These are phyloP conservation scores for Drosophila tanythrix DNA, from an alignment of 2,888 invertebrate genomes.

Conservation along the genomic window DNA sequence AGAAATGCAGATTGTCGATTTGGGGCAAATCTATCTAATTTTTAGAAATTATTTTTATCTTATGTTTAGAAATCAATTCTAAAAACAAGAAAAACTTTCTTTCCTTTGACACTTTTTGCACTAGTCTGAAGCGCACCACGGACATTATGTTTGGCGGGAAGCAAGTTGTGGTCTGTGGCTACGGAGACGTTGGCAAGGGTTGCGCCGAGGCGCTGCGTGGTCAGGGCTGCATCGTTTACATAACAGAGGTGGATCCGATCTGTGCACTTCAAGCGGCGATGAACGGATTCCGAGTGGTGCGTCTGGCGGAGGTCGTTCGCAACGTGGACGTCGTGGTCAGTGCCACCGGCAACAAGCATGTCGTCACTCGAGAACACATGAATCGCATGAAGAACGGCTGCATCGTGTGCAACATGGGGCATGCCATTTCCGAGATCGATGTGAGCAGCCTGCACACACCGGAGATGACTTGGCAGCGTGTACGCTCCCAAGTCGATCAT, in stretches of 20 bases:
- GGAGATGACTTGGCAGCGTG: constrained; percentile 97
- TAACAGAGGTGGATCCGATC: constrained; percentile 98
- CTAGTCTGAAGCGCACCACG: constrained; percentile 84
- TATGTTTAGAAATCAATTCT: not conserved
- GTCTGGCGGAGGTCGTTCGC: constrained; percentile 94
- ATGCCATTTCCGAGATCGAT: constrained; percentile 97
- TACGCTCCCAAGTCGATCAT: constrained; percentile 98
- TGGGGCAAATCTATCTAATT: accelerated
- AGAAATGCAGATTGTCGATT: not conserved
- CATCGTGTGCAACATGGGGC: constrained; percentile 98
- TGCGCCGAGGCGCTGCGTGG: constrained; percentile 97
- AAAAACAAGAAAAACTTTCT: not conserved
- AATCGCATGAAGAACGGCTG: constrained; percentile 98
- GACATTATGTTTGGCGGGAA: constrained; percentile 99
- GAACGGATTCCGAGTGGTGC: constrained; percentile 97
- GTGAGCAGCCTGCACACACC: constrained; percentile 96
- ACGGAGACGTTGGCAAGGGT: constrained; percentile 98
- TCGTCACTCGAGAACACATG: constrained; percentile 96
- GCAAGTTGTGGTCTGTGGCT: constrained; percentile 97
- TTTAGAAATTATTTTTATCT: not conserved
- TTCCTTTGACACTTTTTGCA: not conserved
- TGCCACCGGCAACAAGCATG: constrained; percentile 98
- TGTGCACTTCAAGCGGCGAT: constrained; percentile 97
- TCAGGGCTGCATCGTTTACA: constrained; percentile 93
- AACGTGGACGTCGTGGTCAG: constrained; percentile 97